Base-by-base conservation (phyloP, 2,888 invertebrate genomes). In the Ellobium chinense region DNA sequence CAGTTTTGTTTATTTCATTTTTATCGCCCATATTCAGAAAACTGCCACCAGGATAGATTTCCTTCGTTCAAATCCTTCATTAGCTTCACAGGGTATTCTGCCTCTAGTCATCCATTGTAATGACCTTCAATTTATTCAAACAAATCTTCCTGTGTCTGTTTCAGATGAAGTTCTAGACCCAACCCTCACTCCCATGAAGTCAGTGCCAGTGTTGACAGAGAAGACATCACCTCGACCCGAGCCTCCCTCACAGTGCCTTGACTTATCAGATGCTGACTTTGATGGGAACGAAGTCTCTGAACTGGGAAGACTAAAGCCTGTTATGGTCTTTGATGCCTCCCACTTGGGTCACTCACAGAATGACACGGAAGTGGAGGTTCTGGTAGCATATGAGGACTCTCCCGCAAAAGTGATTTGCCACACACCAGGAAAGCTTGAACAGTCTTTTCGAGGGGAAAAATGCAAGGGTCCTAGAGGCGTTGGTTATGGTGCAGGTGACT, bases 321-420 rank as follows among this genome's bases (percentile, higher is more conserved):
- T 88, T 2, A 36, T 89, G 60, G 85, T 87, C 66, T 82, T 88
- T 18, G 89, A 89, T 85, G 89, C 88, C 1, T 87, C 89, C 14
- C 66, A 85, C 34, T 85, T 85, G 54, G 85, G 58, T 12, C 7
- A 29, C 31, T 77, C 81, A 34, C 76, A 86, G 54, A 56, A 70
- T 60, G 74, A 81, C n/a, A 86, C 87, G 3, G 90, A 89, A 73
- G 88, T 90, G 29, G 88, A 89, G 63, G 86, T 89, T 39, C 78
- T 85, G 4, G 83, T 89, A 3, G 88, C 87, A 1, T 86, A 86
- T 27, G 88, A 89, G 37, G 84, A 82, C 60, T 88, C 89, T 2
- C 89, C 91, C 0, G 89, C 87, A 7, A 87, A 85, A 60, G 85
- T 91, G 29, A 83, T 91, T 65, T 89, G 89, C 73, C 91, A 91